Evolutionary conservation across 23 tunicate genomes (phyloP).

Genomic region (Phallusia fumigata): DNA sequence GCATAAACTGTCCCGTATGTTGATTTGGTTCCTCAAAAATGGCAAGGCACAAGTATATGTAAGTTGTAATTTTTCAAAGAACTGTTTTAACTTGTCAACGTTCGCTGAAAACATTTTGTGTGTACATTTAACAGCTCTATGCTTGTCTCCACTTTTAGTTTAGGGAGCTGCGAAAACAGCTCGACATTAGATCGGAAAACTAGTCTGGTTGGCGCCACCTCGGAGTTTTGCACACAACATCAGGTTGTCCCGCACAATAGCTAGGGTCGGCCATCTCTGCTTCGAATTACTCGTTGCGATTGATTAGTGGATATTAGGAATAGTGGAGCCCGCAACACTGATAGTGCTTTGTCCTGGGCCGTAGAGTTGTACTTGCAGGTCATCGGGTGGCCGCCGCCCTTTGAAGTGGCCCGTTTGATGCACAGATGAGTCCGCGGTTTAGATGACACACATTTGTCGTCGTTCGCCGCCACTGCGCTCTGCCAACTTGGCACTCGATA

Average conservation of each 20-base stretch:
- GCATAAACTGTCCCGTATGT: too few species aligned
- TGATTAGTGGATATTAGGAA: background rate
- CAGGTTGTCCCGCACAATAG: slow-evolving; percentile 10
- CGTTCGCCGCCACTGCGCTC: background rate
- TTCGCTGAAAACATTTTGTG: too few species aligned
- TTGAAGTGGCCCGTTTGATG: slow-evolving; percentile 11
- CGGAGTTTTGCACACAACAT: background rate
- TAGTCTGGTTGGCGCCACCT: background rate
- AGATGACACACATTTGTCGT: slow-evolving; percentile 9
- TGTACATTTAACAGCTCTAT: too few species aligned
- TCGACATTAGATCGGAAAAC: too few species aligned
- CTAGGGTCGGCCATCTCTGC: slow-evolving; percentile 6
- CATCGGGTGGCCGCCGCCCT: slow-evolving; percentile 1
- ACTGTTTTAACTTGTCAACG: too few species aligned
- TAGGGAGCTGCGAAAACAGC: too few species aligned
- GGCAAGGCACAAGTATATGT: too few species aligned
- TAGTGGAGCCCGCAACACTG: background rate
- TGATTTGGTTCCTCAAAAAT: too few species aligned
- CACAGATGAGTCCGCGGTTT: slow-evolving; percentile 6
- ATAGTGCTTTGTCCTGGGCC: background rate
- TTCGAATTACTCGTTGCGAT: background rate
- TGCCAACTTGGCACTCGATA: slow-evolving; percentile 12
- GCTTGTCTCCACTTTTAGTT: too few species aligned
- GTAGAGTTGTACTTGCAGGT: background rate
- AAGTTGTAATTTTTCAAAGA: too few species aligned